Base-by-base conservation (phyloP, 1,140 invertebrate genomes). In the Drosophila kepulauana region DNA sequence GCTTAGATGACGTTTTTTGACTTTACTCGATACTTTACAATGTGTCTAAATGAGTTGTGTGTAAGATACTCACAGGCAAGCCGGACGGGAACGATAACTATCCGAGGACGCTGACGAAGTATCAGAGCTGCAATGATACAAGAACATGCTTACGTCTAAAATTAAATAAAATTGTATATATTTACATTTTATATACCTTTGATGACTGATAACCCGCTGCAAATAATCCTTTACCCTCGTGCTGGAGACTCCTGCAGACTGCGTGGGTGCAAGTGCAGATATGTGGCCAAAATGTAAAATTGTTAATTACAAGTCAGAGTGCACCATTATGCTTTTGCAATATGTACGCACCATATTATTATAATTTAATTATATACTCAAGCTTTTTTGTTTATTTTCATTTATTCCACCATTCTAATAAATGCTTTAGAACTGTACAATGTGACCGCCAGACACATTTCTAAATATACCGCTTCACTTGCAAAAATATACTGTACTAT, bases 171-270 rank as follows among this genome's bases (percentile, higher is more conserved):
- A 8, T 8, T 35, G 7, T 38, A 2, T 13, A 59, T 15, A 8
- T n/a, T 13, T 7, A n/a, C 5, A 25, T 7, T 20, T 15, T 5
- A n/a, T n/a, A 28, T 63, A 75, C 72, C 66, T 75, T 43, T 63
- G 28, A 5, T 43, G 66, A n/a, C 35, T 70, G 11, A 38, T 30
- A 57, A 56, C 35, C 8, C 13, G 30, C 35, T 63, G 33, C 7
- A 69, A 75, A 46, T 69, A 70, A 52, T 75, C 66, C 66, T 49
- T 63, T 51, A 13, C 10, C 35, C 43, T 63, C 35, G 35, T n/a
- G 33, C 43, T 45, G 33, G 33, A 16, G 15, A 56, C 25, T 10
- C 52, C 66, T 13, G 51, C 48, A 35, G 72, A 63, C 58, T 70
- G 8, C 25, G n/a, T 62, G 57, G 10, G 25, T 63, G 30, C 13